phyloP scores from a whole-genome alignment of 2,797 vertebrate genomes.

The Cacajao melanocephalus region DNA sequence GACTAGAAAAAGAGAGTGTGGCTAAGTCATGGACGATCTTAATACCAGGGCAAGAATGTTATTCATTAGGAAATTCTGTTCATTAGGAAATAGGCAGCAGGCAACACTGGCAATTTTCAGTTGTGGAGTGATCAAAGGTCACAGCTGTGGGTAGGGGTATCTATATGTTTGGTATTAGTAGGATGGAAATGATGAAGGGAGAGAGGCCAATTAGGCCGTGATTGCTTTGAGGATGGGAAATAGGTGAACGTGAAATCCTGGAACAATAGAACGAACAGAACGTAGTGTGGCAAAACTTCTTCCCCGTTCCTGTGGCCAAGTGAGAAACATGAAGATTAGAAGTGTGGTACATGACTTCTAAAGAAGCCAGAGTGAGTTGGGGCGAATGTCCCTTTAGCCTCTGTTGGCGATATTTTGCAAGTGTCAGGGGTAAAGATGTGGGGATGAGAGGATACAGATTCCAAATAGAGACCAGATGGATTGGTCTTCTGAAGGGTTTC shows the following conservation, averaged over 20 bases:
- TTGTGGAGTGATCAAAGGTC: neutral
- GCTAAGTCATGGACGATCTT: neutral
- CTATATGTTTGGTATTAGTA: neutral
- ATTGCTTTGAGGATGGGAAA: neutral
- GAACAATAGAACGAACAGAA: neutral
- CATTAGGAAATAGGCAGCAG: neutral
- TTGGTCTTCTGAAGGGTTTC: neutral
- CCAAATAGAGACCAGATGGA: neutral
- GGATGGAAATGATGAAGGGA: neutral
- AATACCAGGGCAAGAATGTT: neutral
- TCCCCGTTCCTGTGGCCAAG: neutral
- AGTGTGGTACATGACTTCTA: neutral
- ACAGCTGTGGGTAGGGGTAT: neutral
- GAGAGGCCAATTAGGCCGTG: neutral
- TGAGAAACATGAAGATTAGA: neutral
- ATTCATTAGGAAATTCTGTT: neutral
- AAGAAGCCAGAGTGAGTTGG: neutral
- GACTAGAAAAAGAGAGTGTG: neutral
- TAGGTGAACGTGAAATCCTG: neutral
- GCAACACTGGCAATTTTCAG: neutral
- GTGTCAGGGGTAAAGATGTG: rapidly evolving
- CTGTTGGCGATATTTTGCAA: neutral
- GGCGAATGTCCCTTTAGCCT: neutral
- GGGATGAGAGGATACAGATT: neutral
- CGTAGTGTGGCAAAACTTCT: neutral